Evolutionary conservation across 1,140 invertebrate species (phyloP).

Genomic region (Laodelphax striatellus): DNA sequence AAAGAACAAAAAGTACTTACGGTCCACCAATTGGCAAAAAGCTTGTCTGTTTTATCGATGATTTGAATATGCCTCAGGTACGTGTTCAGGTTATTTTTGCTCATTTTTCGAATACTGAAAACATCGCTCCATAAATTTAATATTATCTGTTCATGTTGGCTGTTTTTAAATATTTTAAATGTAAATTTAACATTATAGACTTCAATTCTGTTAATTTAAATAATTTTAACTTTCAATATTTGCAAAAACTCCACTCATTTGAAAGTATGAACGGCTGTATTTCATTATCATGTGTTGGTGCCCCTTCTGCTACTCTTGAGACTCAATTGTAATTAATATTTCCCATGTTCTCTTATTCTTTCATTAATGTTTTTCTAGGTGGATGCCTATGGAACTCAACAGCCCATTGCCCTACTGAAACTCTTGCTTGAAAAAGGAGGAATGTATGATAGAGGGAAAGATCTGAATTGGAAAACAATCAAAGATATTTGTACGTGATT

Average conservation of each 20-base stretch:
- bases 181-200: neutral
- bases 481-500: slow-evolving; percentile 54
- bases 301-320: no score
- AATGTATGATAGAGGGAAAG: slow-evolving; percentile 78
- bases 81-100: slow-evolving; percentile 8
- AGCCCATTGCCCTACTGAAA: slow-evolving; percentile 82
- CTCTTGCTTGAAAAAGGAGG: slow-evolving; percentile 73
- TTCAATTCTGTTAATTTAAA: no score
- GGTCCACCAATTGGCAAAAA: slow-evolving; percentile 78
- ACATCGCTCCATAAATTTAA: no score
- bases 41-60: slow-evolving; percentile 80
- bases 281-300: neutral
- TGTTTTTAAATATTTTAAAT: slow-evolving; percentile 4
- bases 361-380: slow-evolving; percentile 28
- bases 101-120: no score
- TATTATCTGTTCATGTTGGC: no score
- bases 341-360: slow-evolving; percentile 1
- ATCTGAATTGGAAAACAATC: slow-evolving; percentile 78
- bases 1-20: slow-evolving; percentile 77
- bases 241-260: no score
- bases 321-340: neutral
- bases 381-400: slow-evolving; percentile 81
- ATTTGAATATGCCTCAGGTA: slow-evolving; percentile 88
- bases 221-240: no score
- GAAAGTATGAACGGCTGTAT: neutral